phyloP scores from a whole-genome alignment of 30 jellyfish, hydroid and myxozoan genomes.

The Nemopilema nomurai region DNA sequence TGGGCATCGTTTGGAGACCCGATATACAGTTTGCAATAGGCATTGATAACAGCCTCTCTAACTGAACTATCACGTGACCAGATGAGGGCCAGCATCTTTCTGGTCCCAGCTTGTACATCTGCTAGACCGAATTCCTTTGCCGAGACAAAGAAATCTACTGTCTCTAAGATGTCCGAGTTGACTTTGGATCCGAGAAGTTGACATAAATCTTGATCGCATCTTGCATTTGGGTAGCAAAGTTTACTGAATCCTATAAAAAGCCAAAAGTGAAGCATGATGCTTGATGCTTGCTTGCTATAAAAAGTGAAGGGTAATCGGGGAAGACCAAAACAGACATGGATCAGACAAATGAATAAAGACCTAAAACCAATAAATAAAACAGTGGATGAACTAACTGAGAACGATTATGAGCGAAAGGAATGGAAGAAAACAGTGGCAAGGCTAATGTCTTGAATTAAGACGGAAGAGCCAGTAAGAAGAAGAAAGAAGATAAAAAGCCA shows the following conservation, averaged over 20 bases:
- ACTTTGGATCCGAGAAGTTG: conserved; percentile 88
- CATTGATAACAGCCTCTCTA: conserved; percentile 87
- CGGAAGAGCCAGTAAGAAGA: too few species aligned
- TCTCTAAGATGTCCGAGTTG: conserved; percentile 90
- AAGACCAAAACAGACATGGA: too few species aligned
- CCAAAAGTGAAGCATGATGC: neutral
- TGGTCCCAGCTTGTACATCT: conserved; percentile 75
- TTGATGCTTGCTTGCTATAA: too few species aligned
- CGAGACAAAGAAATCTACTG: conserved; percentile 83
- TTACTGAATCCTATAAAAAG: conserved; percentile 81
- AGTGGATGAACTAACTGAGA: neutral
- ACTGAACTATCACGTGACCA: conserved; percentile 95
- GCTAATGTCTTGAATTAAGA: too few species aligned
- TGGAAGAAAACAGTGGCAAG: too few species aligned
- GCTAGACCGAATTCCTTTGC: conserved; percentile 91
- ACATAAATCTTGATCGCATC: conserved; percentile 75
- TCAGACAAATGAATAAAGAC: too few species aligned
- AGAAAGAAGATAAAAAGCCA: too few species aligned
- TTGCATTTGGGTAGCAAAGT: conserved; percentile 80
- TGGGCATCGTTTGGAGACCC: conserved; percentile 59
- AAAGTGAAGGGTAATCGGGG: too few species aligned
- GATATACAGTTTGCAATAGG: conserved; percentile 76
- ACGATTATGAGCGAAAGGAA: too few species aligned
- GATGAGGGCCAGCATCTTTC: conserved; percentile 85
- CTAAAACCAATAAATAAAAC: neutral